phyloP scores from a whole-genome alignment of 2,113 vertebrate species.

The Podilymbus podiceps region DNA sequence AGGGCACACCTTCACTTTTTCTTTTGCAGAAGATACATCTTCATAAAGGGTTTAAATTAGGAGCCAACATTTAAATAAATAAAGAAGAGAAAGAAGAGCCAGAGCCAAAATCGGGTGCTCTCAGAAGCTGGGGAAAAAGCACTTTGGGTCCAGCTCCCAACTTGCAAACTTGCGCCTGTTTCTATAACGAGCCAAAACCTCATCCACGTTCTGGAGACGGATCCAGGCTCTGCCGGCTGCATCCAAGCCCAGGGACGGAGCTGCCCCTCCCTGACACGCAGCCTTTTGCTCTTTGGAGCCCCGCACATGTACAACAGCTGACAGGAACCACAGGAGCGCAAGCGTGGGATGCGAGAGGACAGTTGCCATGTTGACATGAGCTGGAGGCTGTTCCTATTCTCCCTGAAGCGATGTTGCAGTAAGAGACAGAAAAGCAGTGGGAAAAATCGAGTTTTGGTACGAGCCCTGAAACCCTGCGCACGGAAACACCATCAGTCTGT shows the following conservation, averaged over 20 bases:
- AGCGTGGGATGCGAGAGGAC: accelerated
- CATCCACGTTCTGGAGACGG: accelerated
- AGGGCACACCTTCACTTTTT: neutral
- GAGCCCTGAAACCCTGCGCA: neutral
- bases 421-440: neutral
- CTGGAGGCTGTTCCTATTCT: neutral
- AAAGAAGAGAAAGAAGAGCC: neutral
- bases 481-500: neutral
- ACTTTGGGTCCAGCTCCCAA: neutral
- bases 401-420: neutral
- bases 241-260: neutral
- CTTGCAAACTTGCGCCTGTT: neutral
- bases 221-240: neutral
- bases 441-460: neutral
- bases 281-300: neutral
- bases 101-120: neutral
- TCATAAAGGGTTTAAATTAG: neutral
- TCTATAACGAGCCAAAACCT: neutral
- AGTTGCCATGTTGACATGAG: accelerated
- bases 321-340: accelerated
- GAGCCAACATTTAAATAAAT: neutral
- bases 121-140: neutral
- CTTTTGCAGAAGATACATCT: neutral
- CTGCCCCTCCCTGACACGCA: neutral
- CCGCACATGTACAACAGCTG: accelerated